Percentiles rank a stretch among this genome's conserved stretches.
phyloP scores from a whole-genome alignment of 2,888 invertebrate genomes.

The Geotrupes spiniger region DNA sequence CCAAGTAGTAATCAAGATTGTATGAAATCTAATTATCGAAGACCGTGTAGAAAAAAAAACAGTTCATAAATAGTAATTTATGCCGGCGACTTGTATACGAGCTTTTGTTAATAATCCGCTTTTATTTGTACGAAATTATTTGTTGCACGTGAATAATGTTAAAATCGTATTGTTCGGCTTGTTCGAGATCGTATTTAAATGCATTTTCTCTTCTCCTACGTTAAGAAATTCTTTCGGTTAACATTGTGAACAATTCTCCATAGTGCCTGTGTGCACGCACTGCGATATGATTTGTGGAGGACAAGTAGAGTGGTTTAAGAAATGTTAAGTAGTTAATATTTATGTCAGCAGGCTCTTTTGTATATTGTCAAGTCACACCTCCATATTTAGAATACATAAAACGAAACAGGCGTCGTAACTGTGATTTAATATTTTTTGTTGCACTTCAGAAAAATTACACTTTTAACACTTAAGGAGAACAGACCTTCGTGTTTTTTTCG shows the following conservation, averaged over 20 bases:
- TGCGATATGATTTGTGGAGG: conserved; percentile 28
- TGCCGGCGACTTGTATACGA: conserved; percentile 21
- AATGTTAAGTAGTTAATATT: conserved; percentile 29
- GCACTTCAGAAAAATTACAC: no score
- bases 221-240: conserved; percentile 11
- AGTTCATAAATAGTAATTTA: conserved; percentile 9
- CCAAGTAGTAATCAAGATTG: conserved; percentile 18
- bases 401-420: background rate
- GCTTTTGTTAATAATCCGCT: conserved; percentile 33
- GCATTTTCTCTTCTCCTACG: conserved; percentile 21
- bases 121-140: conserved; percentile 19
- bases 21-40: conserved; percentile 23
- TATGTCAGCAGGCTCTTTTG: conserved; percentile 26
- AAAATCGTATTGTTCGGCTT: conserved; percentile 15
- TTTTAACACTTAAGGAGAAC: no score
- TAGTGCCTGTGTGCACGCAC: conserved; percentile 21
- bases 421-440: no score
- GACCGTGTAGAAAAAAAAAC: conserved; percentile 17
- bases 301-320: conserved; percentile 23
- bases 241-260: conserved; percentile 19
- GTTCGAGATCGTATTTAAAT: conserved; percentile 13
- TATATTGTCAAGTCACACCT: conserved; percentile 31
- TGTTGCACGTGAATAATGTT: conserved; percentile 10
- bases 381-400: conserved; percentile 21
- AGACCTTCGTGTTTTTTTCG: no score